These are phyloP conservation scores for Luperina testacea DNA, from an alignment of 2,888 invertebrate species.

Conservation along the genomic window DNA sequence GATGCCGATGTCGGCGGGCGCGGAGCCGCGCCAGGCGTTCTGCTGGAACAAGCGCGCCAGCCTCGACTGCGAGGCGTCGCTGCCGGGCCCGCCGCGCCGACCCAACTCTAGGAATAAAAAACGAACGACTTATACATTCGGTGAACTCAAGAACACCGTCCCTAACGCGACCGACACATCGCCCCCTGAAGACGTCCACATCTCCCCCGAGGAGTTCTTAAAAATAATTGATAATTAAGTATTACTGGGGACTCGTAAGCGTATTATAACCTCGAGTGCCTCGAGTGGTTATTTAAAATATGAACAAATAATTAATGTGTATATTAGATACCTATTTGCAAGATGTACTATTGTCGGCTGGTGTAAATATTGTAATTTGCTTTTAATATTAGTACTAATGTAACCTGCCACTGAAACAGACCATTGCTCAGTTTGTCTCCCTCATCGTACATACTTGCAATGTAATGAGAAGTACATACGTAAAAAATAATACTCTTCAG, in stretches of 20 bases:
- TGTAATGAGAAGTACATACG: conserved; percentile 32
- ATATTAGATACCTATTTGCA: conserved; percentile 79
- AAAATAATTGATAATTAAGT: conserved; percentile 84
- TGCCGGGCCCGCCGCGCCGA: conserved; percentile 62
- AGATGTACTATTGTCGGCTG: conserved; percentile 79
- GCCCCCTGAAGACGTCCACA: conserved; percentile 75
- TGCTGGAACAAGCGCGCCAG: conserved; percentile 82
- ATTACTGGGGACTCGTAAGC: conserved; percentile 65
- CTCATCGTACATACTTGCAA: conserved; percentile 40
- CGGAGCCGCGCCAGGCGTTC: conserved; percentile 83
- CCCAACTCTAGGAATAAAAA: conserved; percentile 65
- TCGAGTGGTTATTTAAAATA: conserved; percentile 70
- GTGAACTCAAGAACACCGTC: conserved; percentile 86
- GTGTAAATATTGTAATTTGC: conserved; percentile 90
- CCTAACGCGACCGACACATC: conserved; percentile 78
- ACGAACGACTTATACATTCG: conserved; percentile 83
- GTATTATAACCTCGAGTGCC: conserved; percentile 63
- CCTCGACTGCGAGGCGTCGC: conserved; percentile 78
- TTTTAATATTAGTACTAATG: conserved; percentile 85
- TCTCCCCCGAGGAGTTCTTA: conserved; percentile 84
- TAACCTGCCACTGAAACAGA: conserved; percentile 88
- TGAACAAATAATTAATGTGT: conserved; percentile 81
- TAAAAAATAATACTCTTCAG: conserved; percentile 35
- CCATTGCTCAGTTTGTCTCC: conserved; percentile 81
- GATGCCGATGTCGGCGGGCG: conserved; percentile 88